Evolutionary conservation across 2,797 vertebrate genomes (phyloP).

Genomic region (Liparis tanakae): DNA sequence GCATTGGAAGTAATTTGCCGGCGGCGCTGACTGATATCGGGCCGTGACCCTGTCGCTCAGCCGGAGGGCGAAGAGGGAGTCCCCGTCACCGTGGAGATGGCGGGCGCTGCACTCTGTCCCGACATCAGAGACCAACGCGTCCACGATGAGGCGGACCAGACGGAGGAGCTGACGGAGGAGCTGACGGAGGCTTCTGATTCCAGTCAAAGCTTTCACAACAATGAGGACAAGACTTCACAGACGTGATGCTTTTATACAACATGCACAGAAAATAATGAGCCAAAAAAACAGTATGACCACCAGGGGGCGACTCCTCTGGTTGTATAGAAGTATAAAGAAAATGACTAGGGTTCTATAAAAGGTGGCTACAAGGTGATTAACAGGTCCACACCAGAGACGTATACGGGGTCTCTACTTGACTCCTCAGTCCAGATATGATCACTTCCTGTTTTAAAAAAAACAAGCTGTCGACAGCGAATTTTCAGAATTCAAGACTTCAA

Average conservation of each 20-base stretch:
- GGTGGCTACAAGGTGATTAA: too few species aligned
- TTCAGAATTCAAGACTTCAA: too few species aligned
- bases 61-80: slow-evolving; percentile 72
- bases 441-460: too few species aligned
- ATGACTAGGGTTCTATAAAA: background rate
- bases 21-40: slow-evolving; percentile 88
- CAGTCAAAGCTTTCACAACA: background rate
- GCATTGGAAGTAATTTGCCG: slow-evolving; percentile 87
- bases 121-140: slow-evolving; percentile 29
- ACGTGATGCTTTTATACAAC: too few species aligned
- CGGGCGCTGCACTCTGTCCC: slow-evolving; percentile 44
- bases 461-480: too few species aligned
- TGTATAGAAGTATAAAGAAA: background rate
- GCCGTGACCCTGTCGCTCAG: slow-evolving; percentile 80
- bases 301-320: background rate
- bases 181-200: too few species aligned
- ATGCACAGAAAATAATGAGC: too few species aligned
- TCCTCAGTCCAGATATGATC: too few species aligned
- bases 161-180: too few species aligned
- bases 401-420: too few species aligned
- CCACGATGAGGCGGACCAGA: slow-evolving; percentile 21
- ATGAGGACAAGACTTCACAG: background rate
- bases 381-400: too few species aligned
- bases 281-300: too few species aligned
- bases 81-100: slow-evolving; percentile 45